Conservation (phyloP, 2,888 invertebrate genomes). For the Sarcophaga variegata region DNA sequence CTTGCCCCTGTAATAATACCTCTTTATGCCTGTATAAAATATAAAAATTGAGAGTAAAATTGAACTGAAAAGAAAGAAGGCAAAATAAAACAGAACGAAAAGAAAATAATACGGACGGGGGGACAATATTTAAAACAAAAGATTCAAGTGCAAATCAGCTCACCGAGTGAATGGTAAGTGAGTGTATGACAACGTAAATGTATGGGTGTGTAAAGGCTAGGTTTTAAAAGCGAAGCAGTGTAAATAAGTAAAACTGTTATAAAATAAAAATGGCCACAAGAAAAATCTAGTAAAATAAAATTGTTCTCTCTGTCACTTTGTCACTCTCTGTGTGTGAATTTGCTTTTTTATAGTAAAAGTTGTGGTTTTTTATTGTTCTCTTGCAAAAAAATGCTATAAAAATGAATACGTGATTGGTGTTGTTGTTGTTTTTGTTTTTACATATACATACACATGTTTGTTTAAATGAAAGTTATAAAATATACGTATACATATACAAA, state of each 20-base stretch:
- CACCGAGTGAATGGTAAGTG: neutral
- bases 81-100: neutral
- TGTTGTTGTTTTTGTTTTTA: neutral
- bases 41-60: constrained; percentile 61
- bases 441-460: constrained; percentile 1
- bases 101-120: neutral
- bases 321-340: neutral
- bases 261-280: constrained; percentile 22
- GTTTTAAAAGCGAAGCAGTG: neutral
- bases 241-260: neutral
- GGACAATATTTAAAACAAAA: constrained; percentile 54
- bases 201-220: neutral
- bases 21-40: constrained; percentile 19
- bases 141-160: constrained; percentile 63
- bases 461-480: constrained; percentile 58
- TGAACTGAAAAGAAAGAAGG: constrained; percentile 22
- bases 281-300: constrained; percentile 34
- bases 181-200: neutral
- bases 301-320: neutral
- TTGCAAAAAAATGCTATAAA: neutral
- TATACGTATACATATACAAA: neutral
- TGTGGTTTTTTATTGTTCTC: neutral
- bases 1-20: neutral
- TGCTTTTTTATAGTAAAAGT: constrained; percentile 18
- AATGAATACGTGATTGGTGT: neutral